A percentile compares a stretch with the other conserved stretches of the same genome.
Conservation (phyloP, 2,113 vertebrate genomes). For the Chionodraco myersi region DNA sequence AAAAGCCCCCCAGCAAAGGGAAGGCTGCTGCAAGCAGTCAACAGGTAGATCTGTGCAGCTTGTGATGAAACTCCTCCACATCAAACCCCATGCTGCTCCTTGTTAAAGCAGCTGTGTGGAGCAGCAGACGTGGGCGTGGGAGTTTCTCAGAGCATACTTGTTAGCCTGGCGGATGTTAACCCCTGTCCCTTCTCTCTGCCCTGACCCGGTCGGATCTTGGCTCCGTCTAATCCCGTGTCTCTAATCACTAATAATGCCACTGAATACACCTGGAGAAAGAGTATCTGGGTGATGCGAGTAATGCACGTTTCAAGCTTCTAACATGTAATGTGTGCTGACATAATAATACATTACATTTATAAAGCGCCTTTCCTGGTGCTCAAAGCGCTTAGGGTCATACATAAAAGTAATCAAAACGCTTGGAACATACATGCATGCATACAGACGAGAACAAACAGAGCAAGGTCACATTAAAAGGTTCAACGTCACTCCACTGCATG, state of each 20-base stretch:
- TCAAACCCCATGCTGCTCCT: constrained; percentile 2
- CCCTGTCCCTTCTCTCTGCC: constrained; percentile 23
- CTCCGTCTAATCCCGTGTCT: constrained; percentile 24
- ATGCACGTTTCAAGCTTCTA: not conserved
- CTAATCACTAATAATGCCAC: constrained; percentile 47
- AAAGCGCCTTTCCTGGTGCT: too few species aligned
- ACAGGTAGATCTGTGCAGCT: constrained; percentile 79
- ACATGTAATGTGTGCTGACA: constrained; percentile 1
- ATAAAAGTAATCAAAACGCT: not conserved
- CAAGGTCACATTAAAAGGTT: not conserved
- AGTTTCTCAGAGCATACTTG: constrained; percentile 25
- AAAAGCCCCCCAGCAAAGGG: constrained; percentile 82
- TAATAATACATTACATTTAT: too few species aligned
- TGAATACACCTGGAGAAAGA: not conserved
- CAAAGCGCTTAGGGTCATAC: too few species aligned
- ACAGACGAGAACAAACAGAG: not conserved
- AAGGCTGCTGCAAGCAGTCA: constrained; percentile 80
- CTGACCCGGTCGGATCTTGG: not conserved
- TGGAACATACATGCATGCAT: constrained; percentile 29
- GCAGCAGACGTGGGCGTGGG: not conserved
- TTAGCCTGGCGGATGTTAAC: constrained; percentile 33
- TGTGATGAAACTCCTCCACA: constrained; percentile 13
- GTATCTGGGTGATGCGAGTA: not conserved
- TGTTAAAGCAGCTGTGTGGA: not conserved
- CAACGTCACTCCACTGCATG: constrained; percentile 44